These are phyloP conservation scores for Heliconius nattereri DNA, from an alignment of 1,140 invertebrate species.

Conservation along the genomic window DNA sequence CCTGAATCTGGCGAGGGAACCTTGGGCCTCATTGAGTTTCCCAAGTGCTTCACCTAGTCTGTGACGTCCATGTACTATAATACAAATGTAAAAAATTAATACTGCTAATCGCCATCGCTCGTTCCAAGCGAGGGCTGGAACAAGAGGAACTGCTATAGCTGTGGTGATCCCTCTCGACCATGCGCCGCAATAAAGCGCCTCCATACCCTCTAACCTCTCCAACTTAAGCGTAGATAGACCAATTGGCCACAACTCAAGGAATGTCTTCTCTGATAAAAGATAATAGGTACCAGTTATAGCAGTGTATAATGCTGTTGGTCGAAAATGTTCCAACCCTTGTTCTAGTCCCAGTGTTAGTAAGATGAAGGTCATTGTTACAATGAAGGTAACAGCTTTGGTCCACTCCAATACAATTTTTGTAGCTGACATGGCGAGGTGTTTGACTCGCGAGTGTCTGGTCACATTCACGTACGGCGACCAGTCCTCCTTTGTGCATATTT, in stretches of 20 bases:
- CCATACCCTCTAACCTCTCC: slow-evolving; percentile 85
- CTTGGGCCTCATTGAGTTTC: slow-evolving; percentile 82
- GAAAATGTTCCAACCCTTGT: slow-evolving; percentile 88
- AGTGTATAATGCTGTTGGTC: slow-evolving; percentile 85
- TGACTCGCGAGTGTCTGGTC: slow-evolving; percentile 86
- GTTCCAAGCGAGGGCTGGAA: slow-evolving; percentile 80
- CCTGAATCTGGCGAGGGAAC: slow-evolving; percentile 84
- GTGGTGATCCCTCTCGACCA: slow-evolving; percentile 83
- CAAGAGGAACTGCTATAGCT: slow-evolving; percentile 80
- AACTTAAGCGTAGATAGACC: slow-evolving; percentile 82
- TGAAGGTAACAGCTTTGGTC: slow-evolving; percentile 90
- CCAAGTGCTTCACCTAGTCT: slow-evolving; percentile 81
- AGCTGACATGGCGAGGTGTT: slow-evolving; percentile 90
- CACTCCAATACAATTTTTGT: slow-evolving; percentile 91
- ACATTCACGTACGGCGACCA: slow-evolving; percentile 89
- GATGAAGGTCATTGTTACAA: slow-evolving; percentile 90
- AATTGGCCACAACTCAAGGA: slow-evolving; percentile 84
- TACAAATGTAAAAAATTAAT: slow-evolving; percentile 84
- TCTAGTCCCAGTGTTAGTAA: slow-evolving; percentile 88
- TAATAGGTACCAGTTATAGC: slow-evolving; percentile 86
- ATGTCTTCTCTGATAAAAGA: slow-evolving; percentile 87
- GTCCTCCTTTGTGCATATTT: slow-evolving; percentile 87
- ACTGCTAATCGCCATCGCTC: slow-evolving; percentile 83
- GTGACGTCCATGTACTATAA: slow-evolving; percentile 85
- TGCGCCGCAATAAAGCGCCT: slow-evolving; percentile 85